These are phyloP conservation scores for Parapsyche elsis DNA, from an alignment of 1,140 invertebrate species.

Conservation along the genomic window DNA sequence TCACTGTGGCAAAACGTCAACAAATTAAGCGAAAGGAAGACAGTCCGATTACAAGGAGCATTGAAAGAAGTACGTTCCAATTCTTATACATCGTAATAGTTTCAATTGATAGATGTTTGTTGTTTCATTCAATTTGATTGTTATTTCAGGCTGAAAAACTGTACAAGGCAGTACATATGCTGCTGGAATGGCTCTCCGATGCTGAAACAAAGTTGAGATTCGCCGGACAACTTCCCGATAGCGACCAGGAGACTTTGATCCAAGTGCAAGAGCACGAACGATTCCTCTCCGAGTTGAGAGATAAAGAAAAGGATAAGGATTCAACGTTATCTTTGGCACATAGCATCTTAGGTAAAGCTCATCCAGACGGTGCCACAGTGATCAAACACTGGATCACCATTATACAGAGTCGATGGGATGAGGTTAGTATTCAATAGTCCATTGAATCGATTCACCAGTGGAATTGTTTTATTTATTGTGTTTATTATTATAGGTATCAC, in stretches of 20 bases:
- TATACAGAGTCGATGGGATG: slow-evolving; percentile 96
- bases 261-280: slow-evolving; percentile 89
- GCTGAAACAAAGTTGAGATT: slow-evolving; percentile 93
- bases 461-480: background rate
- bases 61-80: slow-evolving; percentile 71
- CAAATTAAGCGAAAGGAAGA: slow-evolving; percentile 80
- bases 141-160: slow-evolving; percentile 84
- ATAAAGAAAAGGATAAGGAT: slow-evolving; percentile 89
- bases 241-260: slow-evolving; percentile 87
- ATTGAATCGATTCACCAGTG: background rate
- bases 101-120: background rate
- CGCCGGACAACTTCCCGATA: slow-evolving; percentile 88
- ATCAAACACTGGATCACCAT: slow-evolving; percentile 99
- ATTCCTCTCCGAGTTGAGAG: slow-evolving; percentile 85
- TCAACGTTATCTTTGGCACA: slow-evolving; percentile 89
- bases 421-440: slow-evolving; percentile 68
- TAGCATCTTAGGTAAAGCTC: slow-evolving; percentile 88
- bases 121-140: slow-evolving; percentile 11
- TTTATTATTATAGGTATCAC: slow-evolving; percentile 70
- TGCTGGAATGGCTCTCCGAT: slow-evolving; percentile 96
- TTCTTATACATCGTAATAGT: background rate
- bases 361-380: slow-evolving; percentile 92
- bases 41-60: slow-evolving; percentile 84
- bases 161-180: slow-evolving; percentile 91
- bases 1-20: slow-evolving; percentile 88